Conservation (phyloP, 2,113 vertebrate species). For the Balaeniceps rex region DNA sequence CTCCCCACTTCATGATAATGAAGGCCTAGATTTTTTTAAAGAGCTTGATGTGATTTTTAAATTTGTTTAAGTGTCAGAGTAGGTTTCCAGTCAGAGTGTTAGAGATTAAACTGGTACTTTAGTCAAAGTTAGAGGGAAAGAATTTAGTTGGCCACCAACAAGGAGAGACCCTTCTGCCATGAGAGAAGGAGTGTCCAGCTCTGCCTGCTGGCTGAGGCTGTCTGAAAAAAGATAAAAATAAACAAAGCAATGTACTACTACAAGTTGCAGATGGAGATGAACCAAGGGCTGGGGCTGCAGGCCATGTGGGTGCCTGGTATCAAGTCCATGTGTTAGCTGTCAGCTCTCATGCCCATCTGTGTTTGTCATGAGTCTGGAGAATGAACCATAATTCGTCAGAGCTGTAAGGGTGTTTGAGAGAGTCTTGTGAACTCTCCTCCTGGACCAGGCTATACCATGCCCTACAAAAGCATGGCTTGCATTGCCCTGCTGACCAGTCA, state of each 20-base stretch:
- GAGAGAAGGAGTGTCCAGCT: neutral
- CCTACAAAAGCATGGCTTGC: neutral
- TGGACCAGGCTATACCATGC: neutral
- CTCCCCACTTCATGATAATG: constrained; percentile 12
- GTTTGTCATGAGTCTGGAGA: neutral
- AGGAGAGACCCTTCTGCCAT: neutral
- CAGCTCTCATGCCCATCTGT: neutral
- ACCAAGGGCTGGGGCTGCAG: neutral
- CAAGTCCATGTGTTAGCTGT: accelerated
- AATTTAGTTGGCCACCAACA: neutral
- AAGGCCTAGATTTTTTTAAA: neutral
- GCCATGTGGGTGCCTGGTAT: accelerated
- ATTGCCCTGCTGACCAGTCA: neutral
- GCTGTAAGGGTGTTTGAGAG: neutral
- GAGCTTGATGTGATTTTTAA: neutral
- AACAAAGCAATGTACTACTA: neutral
- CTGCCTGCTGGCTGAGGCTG: neutral
- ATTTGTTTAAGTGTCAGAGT: neutral
- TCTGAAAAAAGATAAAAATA: neutral
- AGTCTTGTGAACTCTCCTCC: neutral
- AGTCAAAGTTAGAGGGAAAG: neutral
- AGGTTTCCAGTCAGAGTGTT: neutral
- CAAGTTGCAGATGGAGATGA: neutral
- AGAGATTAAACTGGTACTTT: neutral
- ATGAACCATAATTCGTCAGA: neutral